A percentile compares a stretch with the other conserved stretches of the same genome.
Conservation (phyloP, 53 echinoderm and acorn worm genomes). For the Mesocentrotus franciscanus region DNA sequence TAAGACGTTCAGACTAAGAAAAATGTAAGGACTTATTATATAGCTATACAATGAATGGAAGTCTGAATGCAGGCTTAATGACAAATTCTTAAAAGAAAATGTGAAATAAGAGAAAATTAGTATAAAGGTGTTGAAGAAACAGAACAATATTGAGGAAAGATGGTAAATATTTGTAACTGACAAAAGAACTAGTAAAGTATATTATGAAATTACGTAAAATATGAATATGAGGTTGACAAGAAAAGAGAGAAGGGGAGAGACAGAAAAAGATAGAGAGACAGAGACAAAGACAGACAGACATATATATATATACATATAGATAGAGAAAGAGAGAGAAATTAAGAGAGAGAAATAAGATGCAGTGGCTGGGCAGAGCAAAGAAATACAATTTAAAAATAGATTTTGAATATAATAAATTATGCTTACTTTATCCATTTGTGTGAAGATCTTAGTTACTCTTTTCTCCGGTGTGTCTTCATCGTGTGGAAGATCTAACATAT, state of each 20-base stretch:
- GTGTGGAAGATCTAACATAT: constrained; percentile 98
- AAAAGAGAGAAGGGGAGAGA: not conserved
- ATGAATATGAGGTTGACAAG: too few species aligned
- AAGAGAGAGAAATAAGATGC: not conserved
- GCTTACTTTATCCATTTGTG: constrained; percentile 97
- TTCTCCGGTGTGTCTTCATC: constrained; percentile 99
- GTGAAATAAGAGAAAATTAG: not conserved
- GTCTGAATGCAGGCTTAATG: too few species aligned
- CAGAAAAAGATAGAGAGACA: not conserved
- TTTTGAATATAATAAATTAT: not conserved
- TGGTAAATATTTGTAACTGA: not conserved
- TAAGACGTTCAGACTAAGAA: too few species aligned
- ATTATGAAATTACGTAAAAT: too few species aligned
- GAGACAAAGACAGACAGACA: not conserved
- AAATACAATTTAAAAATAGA: too few species aligned
- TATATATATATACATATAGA: not conserved
- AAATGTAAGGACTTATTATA: too few species aligned
- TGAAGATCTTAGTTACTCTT: constrained; percentile 97
- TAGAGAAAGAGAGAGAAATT: not conserved
- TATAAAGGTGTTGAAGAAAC: not conserved
- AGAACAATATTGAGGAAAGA: not conserved
- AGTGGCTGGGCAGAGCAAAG: too few species aligned
- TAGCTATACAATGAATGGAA: too few species aligned
- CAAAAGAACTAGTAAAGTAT: not conserved
- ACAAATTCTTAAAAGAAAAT: too few species aligned